Evolutionary conservation across 2,888 invertebrate genomes (phyloP), one percentile per base, ranked within the genome.

Genomic region (Parapristionchus giblindavisi): DNA sequence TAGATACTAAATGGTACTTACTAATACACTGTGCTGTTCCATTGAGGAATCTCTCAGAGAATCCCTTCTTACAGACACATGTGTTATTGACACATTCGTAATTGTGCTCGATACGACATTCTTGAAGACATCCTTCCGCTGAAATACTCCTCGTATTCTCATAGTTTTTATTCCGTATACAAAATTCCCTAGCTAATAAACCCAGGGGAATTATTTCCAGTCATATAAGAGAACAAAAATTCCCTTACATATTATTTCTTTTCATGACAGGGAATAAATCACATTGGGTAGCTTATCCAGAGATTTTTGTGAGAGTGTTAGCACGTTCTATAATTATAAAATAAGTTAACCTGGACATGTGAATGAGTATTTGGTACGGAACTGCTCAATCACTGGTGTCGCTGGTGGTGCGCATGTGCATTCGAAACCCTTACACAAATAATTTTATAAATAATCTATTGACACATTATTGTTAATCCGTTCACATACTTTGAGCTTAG

Each of bases 31-130:
- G 27, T 1, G 72, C 43, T 29, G 21, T 74, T 32, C 51, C 63
- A 24, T 61, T 40, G 27, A 51, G 27, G 17, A 36, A 6, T 24
- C 38, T 11, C 52, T 61, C 51, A 3, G 74, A 40, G 74, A 29
- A 74, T n/a, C 63, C 61, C 29, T 36, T 21, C 52, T 74, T 74
- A 54, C 74, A 74, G 11, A 14, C 14, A 38, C 74, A 74, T 32
- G 51, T 48, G 27, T 51, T 51, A 52, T 74, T 54, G 24, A 63
- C 63, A 32, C 74, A 74, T 38, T 74, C 74, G 63, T 74, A 74
- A 63, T 74, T 74, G 61, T 14, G 17, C 11, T 74, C 38, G 34
- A 54, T 52, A 4, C 1, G 51, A 29, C 74, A 74, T n/a, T n/a
- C n/a, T n/a, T n/a, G n/a, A n/a, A n/a, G 36, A 56, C 74, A 74